phyloP scores from a whole-genome alignment of 2,797 vertebrate genomes.

The Champsocephalus esox region DNA sequence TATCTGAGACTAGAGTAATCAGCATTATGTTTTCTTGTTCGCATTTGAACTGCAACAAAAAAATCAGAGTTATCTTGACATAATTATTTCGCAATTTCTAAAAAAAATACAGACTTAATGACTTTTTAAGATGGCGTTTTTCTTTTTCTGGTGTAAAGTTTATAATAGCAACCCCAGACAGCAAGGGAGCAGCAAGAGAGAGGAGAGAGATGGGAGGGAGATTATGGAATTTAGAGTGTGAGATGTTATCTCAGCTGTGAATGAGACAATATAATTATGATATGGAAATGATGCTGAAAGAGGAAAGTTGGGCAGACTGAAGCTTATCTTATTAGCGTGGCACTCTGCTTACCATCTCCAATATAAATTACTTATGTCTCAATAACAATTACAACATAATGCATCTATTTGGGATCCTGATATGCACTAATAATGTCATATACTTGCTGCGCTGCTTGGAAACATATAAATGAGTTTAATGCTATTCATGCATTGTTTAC shows the following conservation, averaged over 20 bases:
- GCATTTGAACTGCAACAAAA: constrained; percentile 13
- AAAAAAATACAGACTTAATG: constrained; percentile 4
- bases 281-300: constrained; percentile 94
- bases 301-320: constrained; percentile 66
- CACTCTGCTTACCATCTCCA: constrained; percentile 55
- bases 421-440: constrained; percentile 45
- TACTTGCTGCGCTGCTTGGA: constrained; percentile 47
- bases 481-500: constrained; percentile 59
- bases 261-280: constrained; percentile 94
- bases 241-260: constrained; percentile 91
- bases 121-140: constrained; percentile 20
- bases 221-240: constrained; percentile 71
- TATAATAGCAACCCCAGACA: constrained; percentile 35
- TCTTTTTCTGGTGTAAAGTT: constrained; percentile 33
- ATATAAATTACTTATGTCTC: constrained; percentile 69
- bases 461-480: constrained; percentile 59
- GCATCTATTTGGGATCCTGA: constrained; percentile 44
- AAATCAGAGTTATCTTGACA: constrained; percentile 13
- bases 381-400: constrained; percentile 65
- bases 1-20: neutral
- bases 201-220: constrained; percentile 48
- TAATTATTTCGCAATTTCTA: neutral
- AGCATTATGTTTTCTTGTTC: neutral
- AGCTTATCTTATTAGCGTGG: constrained; percentile 64
- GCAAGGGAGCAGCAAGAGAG: constrained; percentile 32